phyloP scores from a whole-genome alignment of 2,797 vertebrate genomes.

The Stomatorhinus walkeri region DNA sequence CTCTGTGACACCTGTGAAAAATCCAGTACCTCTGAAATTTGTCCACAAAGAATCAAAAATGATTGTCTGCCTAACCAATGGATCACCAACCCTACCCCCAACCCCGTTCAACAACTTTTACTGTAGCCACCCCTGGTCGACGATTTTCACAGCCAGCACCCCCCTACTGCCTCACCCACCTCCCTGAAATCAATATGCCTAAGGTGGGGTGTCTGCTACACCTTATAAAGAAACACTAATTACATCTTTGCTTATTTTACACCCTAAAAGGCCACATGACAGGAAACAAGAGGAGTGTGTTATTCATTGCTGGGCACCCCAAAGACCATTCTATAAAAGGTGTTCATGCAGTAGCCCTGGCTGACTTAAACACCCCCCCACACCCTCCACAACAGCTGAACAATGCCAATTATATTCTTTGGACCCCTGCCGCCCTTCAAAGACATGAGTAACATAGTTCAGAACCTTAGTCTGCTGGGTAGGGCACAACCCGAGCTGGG shows the following conservation, averaged over 20 bases:
- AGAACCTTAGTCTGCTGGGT: neutral
- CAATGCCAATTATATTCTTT: neutral
- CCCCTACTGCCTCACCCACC: neutral
- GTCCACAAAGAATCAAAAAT: neutral
- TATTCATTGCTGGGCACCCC: neutral
- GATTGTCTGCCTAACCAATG: neutral
- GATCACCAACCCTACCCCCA: neutral
- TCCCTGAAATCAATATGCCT: neutral
- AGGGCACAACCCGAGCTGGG: neutral
- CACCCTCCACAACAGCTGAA: constrained; percentile 1
- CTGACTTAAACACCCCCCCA: neutral
- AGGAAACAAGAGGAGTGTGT: neutral
- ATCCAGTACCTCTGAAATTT: neutral
- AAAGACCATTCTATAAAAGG: constrained; percentile 8
- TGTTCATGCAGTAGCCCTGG: neutral
- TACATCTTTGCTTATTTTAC: neutral
- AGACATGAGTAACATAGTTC: neutral
- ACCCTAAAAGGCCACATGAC: neutral
- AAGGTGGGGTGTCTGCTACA: neutral
- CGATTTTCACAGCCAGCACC: neutral
- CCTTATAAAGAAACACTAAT: neutral
- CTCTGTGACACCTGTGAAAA: neutral
- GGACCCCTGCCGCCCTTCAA: neutral
- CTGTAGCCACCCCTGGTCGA: neutral
- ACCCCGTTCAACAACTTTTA: neutral